These are phyloP conservation scores for Camponotus fellah DNA, from an alignment of 2,888 invertebrate species.

Conservation along the genomic window DNA sequence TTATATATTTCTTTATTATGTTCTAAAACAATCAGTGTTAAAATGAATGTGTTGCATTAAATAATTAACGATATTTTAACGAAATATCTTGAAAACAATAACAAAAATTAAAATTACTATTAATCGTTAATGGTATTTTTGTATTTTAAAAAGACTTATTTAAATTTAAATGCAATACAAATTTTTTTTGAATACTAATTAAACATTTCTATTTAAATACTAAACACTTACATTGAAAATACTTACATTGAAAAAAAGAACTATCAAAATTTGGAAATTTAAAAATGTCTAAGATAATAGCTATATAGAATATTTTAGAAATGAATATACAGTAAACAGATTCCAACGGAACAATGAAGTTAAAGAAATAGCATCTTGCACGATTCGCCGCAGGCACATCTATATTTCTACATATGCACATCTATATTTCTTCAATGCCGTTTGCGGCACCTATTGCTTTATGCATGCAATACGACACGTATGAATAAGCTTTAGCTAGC, in stretches of 20 bases:
- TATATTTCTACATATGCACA: not conserved
- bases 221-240: conserved; percentile 2
- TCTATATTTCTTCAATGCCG: not conserved
- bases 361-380: conserved; percentile 2
- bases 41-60: not conserved
- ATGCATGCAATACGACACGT: conserved; percentile 8
- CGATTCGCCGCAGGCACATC: not conserved
- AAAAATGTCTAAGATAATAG: not conserved
- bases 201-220: not conserved
- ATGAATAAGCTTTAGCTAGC: too few relatives aligned
- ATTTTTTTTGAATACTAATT: not conserved
- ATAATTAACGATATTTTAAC: not conserved
- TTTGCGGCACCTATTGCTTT: conserved; percentile 4
- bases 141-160: not conserved
- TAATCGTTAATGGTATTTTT: not conserved
- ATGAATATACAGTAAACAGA: not conserved
- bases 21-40: not conserved
- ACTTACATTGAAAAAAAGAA: conserved; percentile 3
- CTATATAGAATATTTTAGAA: not conserved
- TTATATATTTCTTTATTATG: not conserved
- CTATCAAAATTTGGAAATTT: not conserved
- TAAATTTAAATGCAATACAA: not conserved
- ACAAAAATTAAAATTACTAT: not conserved
- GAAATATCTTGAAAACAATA: not conserved
- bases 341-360: not conserved